Conservation (phyloP, 2,797 vertebrate species). For the Enteromius trimaculatus region DNA sequence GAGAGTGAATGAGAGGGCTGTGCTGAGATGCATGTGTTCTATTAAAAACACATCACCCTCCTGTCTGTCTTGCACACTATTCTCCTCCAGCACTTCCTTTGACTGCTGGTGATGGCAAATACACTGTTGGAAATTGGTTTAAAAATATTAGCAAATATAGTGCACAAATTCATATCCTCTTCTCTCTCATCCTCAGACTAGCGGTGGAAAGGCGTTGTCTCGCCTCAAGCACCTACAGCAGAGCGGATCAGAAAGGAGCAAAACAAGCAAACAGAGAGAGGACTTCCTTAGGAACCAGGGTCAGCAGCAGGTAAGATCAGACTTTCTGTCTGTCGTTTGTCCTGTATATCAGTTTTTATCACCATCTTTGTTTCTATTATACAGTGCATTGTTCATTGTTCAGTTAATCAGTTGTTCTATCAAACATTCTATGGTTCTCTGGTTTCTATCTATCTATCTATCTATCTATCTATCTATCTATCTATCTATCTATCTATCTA, state of each 20-base stretch:
- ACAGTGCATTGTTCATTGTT: background rate
- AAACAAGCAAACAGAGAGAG: slow-evolving; percentile 87
- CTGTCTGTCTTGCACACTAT: slow-evolving; percentile 12
- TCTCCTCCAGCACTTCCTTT: slow-evolving; percentile 25
- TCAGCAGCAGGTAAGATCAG: slow-evolving; percentile 80
- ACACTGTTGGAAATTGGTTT: background rate
- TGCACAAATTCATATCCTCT: slow-evolving; percentile 1
- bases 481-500: background rate
- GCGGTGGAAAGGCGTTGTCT: slow-evolving; percentile 83
- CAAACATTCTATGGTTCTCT: background rate
- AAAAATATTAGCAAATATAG: slow-evolving; percentile 8
- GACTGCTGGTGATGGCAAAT: slow-evolving; percentile 4
- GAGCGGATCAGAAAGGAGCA: slow-evolving; percentile 91
- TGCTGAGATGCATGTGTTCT: background rate
- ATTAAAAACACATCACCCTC: slow-evolving; percentile 20
- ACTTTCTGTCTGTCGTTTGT: slow-evolving; percentile 9
- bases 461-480: background rate
- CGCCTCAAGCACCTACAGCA: slow-evolving; percentile 93
- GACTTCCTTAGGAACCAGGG: slow-evolving; percentile 92
- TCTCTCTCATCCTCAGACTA: slow-evolving; percentile 60
- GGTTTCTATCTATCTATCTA: background rate
- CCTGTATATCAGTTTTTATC: background rate
- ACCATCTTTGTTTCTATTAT: background rate
- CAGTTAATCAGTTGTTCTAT: no score
- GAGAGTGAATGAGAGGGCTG: background rate